A percentile compares a stretch with the other conserved stretches of the same genome.
Conservation (phyloP, 2,113 vertebrate species). For the Hippopotamus amphibius region DNA sequence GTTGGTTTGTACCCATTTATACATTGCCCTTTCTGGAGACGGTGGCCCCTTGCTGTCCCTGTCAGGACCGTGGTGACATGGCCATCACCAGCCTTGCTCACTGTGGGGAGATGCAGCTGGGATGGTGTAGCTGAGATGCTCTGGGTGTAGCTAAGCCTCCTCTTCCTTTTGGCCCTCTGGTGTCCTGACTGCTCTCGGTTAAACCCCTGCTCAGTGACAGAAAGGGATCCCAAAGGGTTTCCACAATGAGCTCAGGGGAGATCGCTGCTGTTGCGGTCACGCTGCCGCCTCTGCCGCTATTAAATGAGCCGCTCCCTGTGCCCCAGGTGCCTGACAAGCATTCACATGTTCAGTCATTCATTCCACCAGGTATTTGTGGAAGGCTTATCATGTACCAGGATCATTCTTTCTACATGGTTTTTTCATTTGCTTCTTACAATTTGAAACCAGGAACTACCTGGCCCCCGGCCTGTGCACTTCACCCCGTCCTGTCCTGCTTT, state of each 20-base stretch:
- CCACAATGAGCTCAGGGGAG: neutral
- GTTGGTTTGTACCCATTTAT: neutral
- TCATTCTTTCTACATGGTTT: neutral
- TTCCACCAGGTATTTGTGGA: neutral
- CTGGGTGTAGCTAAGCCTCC: neutral
- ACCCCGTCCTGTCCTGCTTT: neutral
- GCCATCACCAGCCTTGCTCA: neutral
- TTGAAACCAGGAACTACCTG: neutral
- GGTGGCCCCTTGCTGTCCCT: neutral
- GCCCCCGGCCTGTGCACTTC: neutral
- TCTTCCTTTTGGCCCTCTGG: neutral
- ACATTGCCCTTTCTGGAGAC: neutral
- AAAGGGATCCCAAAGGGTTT: neutral
- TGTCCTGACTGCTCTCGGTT: neutral
- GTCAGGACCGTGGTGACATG: neutral
- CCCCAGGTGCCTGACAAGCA: neutral
- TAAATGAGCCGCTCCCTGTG: neutral
- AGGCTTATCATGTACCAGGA: neutral
- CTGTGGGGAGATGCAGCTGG: neutral
- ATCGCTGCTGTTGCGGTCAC: neutral
- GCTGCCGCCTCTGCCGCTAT: neutral
- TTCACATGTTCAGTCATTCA: neutral
- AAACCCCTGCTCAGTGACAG: neutral
- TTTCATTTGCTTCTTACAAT: neutral
- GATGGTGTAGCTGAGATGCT: neutral